Evolutionary conservation across 1,140 invertebrate species (phyloP).

Genomic region (Anastrepha ludens): DNA sequence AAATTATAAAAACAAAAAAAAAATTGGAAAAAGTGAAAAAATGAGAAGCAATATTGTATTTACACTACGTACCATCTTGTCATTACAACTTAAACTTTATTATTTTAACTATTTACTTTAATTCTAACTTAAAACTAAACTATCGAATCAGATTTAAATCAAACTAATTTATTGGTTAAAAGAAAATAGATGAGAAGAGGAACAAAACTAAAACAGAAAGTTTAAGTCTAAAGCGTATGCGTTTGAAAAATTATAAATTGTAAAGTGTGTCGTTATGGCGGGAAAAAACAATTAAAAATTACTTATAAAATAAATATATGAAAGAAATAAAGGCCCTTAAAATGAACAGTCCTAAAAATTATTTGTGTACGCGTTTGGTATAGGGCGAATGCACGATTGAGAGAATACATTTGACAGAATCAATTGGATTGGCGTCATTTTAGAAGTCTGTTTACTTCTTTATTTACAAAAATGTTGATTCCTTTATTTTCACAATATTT

Average conservation of each 20-base stretch:
- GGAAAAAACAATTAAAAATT: slow-evolving; percentile 17
- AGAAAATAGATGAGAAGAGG: neutral
- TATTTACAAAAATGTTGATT: too few species aligned
- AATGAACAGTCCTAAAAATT: slow-evolving; percentile 26
- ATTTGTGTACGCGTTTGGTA: neutral
- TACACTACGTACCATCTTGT: slow-evolving; percentile 48
- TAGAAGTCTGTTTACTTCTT: too few species aligned
- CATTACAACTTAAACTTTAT: slow-evolving; percentile 37
- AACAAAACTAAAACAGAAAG: neutral
- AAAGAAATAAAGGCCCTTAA: slow-evolving; percentile 44
- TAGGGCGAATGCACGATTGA: too few species aligned
- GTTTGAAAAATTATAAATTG: neutral
- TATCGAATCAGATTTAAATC: slow-evolving; percentile 7
- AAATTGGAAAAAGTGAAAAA: neutral
- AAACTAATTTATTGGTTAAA: slow-evolving; percentile 40
- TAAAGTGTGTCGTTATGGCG: slow-evolving; percentile 47
- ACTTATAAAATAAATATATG: slow-evolving; percentile 10
- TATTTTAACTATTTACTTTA: slow-evolving; percentile 30
- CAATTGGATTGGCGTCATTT: too few species aligned
- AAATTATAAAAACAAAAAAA: neutral
- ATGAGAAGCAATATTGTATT: slow-evolving; percentile 1
- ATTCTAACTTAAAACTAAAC: slow-evolving; percentile 11
- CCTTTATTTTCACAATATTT: too few species aligned
- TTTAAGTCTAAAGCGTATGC: neutral
- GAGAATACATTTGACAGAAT: too few species aligned